Conservation (phyloP, 2,113 vertebrate species). For the Aramus guarauna region DNA sequence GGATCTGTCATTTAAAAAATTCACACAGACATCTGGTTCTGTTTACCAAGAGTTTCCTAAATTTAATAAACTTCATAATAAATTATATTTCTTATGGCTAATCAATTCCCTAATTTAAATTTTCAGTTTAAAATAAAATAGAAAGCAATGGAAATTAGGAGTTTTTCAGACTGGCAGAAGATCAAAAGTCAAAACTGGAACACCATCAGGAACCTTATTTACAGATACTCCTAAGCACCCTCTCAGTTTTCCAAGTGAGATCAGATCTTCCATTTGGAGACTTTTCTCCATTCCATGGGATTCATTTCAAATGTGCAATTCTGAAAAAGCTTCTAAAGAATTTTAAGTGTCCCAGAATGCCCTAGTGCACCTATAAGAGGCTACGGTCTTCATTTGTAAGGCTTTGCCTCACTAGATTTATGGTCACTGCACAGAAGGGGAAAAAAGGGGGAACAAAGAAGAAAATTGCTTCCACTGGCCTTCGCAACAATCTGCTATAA, state of each 20-base stretch:
- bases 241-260: not conserved
- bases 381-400: not conserved
- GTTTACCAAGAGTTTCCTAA: not conserved
- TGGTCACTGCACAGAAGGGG: not conserved
- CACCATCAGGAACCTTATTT: not conserved
- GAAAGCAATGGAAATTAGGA: not conserved
- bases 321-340: not conserved
- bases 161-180: not conserved
- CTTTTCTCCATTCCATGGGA: not conserved
- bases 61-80: not conserved
- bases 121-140: not conserved
- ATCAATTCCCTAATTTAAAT: not conserved
- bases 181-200: not conserved
- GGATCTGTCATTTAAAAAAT: not conserved
- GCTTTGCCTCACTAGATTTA: not conserved
- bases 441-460: not conserved
- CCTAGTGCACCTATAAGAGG: not conserved
- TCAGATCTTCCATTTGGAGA: not conserved
- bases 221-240: not conserved
- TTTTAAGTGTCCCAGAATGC: not conserved
- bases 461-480: not conserved
- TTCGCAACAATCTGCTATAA: not conserved
- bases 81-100: not conserved
- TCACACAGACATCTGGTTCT: not conserved
- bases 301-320: not conserved